Percentiles rank a stretch among this genome's conserved stretches.
Evolutionary conservation across 2,888 invertebrate species (phyloP).

Genomic region (Dermolepida albohirtum): DNA sequence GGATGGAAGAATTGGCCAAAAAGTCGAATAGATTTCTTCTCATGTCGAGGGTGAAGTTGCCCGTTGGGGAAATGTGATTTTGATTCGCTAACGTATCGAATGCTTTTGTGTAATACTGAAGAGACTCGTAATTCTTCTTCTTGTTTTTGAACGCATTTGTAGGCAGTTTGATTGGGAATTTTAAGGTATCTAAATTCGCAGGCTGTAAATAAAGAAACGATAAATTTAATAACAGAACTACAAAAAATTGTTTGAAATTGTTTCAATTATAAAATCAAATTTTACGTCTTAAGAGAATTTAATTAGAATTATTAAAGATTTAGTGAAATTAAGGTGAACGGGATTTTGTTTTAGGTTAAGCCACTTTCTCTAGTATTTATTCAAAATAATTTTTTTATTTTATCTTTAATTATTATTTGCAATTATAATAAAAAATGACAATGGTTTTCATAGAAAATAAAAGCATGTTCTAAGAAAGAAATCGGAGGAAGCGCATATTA

Average conservation of each 20-base stretch:
- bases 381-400: no score
- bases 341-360: no score
- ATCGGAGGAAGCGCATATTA: not conserved
- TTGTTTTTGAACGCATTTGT: slow-evolving; percentile 14
- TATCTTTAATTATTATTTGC: no score
- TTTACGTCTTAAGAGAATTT: no score
- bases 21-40: slow-evolving; percentile 64
- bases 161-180: slow-evolving; percentile 10
- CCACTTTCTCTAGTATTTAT: no score
- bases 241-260: no score
- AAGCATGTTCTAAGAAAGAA: no score
- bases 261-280: no score
- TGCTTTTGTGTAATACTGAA: slow-evolving; percentile 20
- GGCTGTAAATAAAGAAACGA: slow-evolving; percentile 16
- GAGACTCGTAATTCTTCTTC: slow-evolving; percentile 31
- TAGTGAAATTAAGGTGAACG: no score
- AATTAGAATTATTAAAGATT: no score
- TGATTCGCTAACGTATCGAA: slow-evolving; percentile 29
- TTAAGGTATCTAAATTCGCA: not conserved
- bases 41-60: slow-evolving; percentile 55
- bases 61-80: slow-evolving; percentile 59
- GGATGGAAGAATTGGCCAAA: slow-evolving; percentile 63
- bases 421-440: no score
- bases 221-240: not conserved
- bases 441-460: no score